Conservation (phyloP, 2,113 vertebrate genomes). For the Oxygymnocypris stewartii region DNA sequence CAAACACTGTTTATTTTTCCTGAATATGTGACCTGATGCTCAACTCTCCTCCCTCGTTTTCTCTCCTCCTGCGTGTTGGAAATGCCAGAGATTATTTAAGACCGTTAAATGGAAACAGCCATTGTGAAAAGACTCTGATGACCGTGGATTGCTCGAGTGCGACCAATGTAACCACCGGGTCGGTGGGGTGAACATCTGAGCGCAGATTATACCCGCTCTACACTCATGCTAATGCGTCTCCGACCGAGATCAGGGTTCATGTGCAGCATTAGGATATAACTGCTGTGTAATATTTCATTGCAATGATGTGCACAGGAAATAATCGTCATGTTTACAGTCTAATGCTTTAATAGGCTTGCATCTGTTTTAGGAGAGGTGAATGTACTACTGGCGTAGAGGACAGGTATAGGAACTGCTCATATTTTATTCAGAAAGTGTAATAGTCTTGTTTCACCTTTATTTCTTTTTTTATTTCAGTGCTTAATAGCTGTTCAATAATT, state of each 20-base stretch:
- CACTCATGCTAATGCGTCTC: slow-evolving; percentile 23
- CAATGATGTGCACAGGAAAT: not conserved
- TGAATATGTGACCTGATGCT: slow-evolving; percentile 28
- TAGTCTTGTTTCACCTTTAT: not conserved
- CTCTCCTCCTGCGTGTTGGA: not conserved
- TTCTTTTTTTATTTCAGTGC: not conserved
- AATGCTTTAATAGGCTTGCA: slow-evolving; percentile 12
- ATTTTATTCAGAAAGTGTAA: not conserved
- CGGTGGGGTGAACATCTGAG: not conserved
- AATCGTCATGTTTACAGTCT: slow-evolving; percentile 4
- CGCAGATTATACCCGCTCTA: slow-evolving; percentile 21
- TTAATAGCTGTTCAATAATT: not conserved
- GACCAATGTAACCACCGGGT: not conserved
- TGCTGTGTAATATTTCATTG: not conserved
- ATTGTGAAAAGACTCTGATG: slow-evolving; percentile 10
- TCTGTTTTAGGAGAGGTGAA: not conserved
- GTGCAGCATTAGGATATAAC: slow-evolving; percentile 10
- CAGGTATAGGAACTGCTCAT: not conserved
- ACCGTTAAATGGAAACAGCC: slow-evolving; percentile 17
- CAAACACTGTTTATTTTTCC: slow-evolving; percentile 28
- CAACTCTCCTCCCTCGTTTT: not conserved
- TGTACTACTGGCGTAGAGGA: not conserved
- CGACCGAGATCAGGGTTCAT: slow-evolving; percentile 4
- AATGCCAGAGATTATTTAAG: slow-evolving; percentile 1
- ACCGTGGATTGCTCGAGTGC: slow-evolving; percentile 19